phyloP scores from a whole-genome alignment of 2,797 vertebrate genomes.

The Gila robusta region DNA sequence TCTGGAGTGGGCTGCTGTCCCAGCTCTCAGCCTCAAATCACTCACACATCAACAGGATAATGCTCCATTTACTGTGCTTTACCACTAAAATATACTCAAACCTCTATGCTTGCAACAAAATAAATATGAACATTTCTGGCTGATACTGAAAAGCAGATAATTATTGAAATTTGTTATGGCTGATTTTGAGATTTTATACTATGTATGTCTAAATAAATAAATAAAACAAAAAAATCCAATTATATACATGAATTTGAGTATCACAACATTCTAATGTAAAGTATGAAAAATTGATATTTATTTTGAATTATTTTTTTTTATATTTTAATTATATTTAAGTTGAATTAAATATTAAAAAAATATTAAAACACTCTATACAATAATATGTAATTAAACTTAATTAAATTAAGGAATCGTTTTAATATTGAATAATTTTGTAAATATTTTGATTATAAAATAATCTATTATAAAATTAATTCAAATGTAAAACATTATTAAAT shows the following conservation, averaged over 20 bases:
- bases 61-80: constrained; percentile 37
- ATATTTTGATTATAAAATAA: not conserved
- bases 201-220: not conserved
- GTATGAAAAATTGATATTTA: not conserved
- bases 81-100: constrained; percentile 10
- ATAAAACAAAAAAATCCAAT: not conserved
- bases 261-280: not conserved
- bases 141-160: not conserved
- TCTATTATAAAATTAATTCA: not conserved
- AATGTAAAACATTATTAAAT: not conserved
- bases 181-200: not conserved
- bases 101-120: not conserved
- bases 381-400: not conserved
- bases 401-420: not conserved
- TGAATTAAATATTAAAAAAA: not conserved
- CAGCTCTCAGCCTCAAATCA: constrained; percentile 60
- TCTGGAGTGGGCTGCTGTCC: constrained; percentile 57
- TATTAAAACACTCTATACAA: not conserved
- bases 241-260: not conserved
- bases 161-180: not conserved
- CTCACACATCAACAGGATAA: constrained; percentile 52
- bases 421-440: not conserved
- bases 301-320: not conserved
- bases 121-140: not conserved
- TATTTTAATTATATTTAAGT: not conserved